Evolutionary conservation across 2,113 vertebrate species (phyloP), one percentile per base, ranked within the genome.

Genomic region (Thymallus thymallus): DNA sequence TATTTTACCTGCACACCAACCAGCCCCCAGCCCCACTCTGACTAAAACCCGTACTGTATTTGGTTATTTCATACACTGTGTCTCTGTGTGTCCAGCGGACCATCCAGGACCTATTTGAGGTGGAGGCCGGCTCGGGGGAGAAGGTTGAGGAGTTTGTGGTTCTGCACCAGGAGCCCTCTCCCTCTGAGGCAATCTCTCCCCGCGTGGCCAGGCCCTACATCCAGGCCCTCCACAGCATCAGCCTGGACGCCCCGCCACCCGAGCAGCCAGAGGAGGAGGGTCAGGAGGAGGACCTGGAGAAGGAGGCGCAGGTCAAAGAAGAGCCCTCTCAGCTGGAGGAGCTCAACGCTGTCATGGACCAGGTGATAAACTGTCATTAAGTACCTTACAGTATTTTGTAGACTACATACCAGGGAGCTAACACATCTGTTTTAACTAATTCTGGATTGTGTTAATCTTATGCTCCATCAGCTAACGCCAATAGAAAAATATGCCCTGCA

Each of bases 61-160:
- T 66, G 9, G 14, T 35, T 32, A 9, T 6, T 20, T 5, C 35
- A 64, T 68, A 32, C 4, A 6, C 6, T n/a, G 1, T 68, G 32
- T 61, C 32, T 60, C 35, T 41, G 20, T 5, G 46, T 63, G 68
- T 73, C 23, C 58, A 98, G 96, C 94, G 95, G 88, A 97, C 96
- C 0, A 97, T 98, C 87, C 95, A 96, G 85, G 96, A 97, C 82
- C 91, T 98, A 61, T 97, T 98, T 91, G 96, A 98, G 84, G 95
- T 97, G 76, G 95, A 96, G 91, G 95, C 94, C 7, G 91, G 90
- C 18, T 95, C 95, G 0, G 91, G 95, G 78, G 95, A 96, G 75
- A 97, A 97, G 88, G 94, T 96, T 51, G 95, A 97, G 84, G 95
- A 98, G 87, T 97, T 96, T 83, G 95, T 97, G 35, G 95, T 98